Evolutionary conservation across 2,113 vertebrate species (phyloP).

Genomic region (Hystrix brachyura): DNA sequence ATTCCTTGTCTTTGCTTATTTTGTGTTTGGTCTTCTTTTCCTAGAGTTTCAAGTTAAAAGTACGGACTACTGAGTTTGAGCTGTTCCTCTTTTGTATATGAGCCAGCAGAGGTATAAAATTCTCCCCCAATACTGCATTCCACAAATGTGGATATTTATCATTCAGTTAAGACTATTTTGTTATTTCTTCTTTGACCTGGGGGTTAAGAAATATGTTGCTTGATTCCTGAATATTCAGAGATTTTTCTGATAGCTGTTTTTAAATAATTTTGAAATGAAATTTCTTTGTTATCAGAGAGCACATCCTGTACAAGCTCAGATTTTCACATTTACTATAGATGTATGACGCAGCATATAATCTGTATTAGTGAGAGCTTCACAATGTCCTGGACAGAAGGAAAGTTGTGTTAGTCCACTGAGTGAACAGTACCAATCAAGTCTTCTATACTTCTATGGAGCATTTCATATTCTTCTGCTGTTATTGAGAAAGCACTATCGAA

Average conservation of each 20-base stretch:
- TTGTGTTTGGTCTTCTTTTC: not conserved
- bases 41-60: not conserved
- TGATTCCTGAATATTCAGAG: not conserved
- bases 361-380: not conserved
- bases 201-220: not conserved
- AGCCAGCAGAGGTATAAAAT: not conserved
- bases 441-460: not conserved
- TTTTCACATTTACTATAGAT: not conserved
- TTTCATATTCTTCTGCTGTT: not conserved
- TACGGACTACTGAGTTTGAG: not conserved
- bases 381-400: too few species aligned
- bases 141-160: not conserved
- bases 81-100: not conserved
- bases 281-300: not conserved
- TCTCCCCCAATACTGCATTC: not conserved
- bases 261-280: not conserved
- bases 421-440: not conserved
- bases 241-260: not conserved
- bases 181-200: not conserved
- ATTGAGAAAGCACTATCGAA: not conserved
- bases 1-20: not conserved
- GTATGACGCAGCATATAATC: not conserved
- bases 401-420: not conserved
- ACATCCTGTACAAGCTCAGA: not conserved
- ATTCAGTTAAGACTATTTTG: not conserved